These are phyloP conservation scores for Isotomurus palustris DNA, from an alignment of 2,888 invertebrate genomes.

Conservation along the genomic window DNA sequence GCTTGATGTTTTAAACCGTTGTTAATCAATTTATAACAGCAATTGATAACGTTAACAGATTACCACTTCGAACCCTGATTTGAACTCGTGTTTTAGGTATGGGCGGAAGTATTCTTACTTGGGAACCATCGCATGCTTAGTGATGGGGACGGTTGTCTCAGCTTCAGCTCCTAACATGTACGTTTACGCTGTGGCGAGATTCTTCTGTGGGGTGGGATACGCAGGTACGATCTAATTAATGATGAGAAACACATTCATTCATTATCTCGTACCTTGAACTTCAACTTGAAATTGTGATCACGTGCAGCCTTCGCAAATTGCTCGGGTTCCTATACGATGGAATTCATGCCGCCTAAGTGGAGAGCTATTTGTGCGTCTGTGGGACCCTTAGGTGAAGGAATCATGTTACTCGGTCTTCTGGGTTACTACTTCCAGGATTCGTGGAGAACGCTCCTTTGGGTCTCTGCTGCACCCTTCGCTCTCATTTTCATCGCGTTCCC, in stretches of 20 bases:
- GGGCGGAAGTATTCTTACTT: conserved; percentile 28
- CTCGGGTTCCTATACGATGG: too few relatives aligned
- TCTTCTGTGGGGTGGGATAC: conserved; percentile 32
- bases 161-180: conserved; percentile 19
- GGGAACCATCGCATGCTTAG: conserved; percentile 25
- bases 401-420: conserved; percentile 36
- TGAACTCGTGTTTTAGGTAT: too few relatives aligned
- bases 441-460: conserved; percentile 33
- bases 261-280: too few relatives aligned
- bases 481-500: conserved; percentile 33
- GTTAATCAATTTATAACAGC: too few relatives aligned
- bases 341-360: conserved; percentile 39
- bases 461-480: conserved; percentile 26
- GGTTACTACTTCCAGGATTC: conserved; percentile 37
- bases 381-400: conserved; percentile 37
- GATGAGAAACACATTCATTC: too few relatives aligned
- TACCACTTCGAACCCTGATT: too few relatives aligned
- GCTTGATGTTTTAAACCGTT: too few relatives aligned
- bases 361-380: conserved; percentile 27
- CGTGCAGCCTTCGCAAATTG: too few relatives aligned
- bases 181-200: conserved; percentile 29
- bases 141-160: conserved; percentile 18
- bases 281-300: too few relatives aligned
- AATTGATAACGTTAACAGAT: too few relatives aligned
- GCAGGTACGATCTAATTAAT: too few relatives aligned